phyloP scores from a whole-genome alignment of 2,797 vertebrate genomes.

The Pipistrellus nathusii region DNA sequence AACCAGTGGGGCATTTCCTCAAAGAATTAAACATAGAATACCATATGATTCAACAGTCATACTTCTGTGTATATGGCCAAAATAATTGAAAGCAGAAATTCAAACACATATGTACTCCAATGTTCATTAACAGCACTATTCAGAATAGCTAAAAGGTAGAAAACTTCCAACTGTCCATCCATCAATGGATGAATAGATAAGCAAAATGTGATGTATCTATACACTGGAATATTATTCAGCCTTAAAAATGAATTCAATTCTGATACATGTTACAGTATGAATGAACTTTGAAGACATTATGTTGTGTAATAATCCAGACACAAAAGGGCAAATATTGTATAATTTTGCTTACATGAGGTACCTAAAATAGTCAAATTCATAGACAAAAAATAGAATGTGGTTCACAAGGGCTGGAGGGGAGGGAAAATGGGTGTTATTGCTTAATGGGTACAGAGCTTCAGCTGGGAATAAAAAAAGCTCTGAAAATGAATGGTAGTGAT shows the following conservation, averaged over 20 bases:
- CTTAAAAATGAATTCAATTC: conserved; percentile 10
- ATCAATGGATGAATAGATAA: neutral
- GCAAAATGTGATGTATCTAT: neutral
- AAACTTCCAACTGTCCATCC: neutral
- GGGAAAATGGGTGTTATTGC: neutral
- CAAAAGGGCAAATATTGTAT: neutral
- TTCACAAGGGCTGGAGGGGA: neutral
- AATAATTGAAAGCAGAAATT: neutral
- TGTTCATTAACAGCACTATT: neutral
- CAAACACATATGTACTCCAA: neutral
- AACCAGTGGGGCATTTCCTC: neutral
- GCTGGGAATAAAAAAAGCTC: neutral
- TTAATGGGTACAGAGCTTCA: neutral
- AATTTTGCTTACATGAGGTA: neutral
- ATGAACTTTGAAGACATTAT: neutral
- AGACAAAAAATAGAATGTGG: neutral
- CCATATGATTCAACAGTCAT: neutral
- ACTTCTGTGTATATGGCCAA: neutral
- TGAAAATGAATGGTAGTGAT: neutral
- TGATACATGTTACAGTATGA: neutral
- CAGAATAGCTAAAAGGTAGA: neutral
- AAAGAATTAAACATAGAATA: neutral
- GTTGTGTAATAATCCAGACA: neutral
- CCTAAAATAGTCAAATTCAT: neutral
- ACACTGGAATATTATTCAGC: neutral